Evolutionary conservation across 2,888 invertebrate species (phyloP).

Genomic region (Andrena chrysosceles): DNA sequence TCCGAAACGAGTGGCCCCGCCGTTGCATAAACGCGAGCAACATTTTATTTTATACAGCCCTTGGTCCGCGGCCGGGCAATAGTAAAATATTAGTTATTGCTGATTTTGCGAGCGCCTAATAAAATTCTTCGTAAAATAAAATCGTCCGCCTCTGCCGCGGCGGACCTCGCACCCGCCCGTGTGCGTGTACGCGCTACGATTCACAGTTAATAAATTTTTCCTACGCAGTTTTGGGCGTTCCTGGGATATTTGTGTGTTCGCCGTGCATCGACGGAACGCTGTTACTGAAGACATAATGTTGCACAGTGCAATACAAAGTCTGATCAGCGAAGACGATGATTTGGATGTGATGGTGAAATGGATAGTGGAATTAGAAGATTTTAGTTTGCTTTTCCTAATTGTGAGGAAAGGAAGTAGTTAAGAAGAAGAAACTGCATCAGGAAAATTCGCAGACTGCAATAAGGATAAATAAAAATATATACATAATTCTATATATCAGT

Average conservation of each 20-base stretch:
- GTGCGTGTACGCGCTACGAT: constrained; percentile 54
- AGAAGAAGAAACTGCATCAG: too few species aligned
- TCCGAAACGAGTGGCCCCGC: constrained; percentile 71
- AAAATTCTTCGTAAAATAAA: constrained; percentile 78
- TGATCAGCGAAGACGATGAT: too few species aligned
- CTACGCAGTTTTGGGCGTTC: constrained; percentile 68
- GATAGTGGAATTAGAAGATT: too few species aligned
- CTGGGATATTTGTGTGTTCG: constrained; percentile 73
- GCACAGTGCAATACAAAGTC: too few species aligned
- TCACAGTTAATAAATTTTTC: constrained; percentile 82
- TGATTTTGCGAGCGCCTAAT: constrained; percentile 77
- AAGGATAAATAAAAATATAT: too few species aligned
- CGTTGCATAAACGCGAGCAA: constrained; percentile 74
- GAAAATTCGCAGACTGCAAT: too few species aligned
- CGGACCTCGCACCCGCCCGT: not conserved
- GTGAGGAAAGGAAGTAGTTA: too few species aligned
- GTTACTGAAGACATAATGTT: constrained; percentile 28
- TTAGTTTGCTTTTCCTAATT: too few species aligned
- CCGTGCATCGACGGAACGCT: constrained; percentile 63
- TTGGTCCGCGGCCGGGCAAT: constrained; percentile 54
- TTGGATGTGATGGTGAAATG: too few species aligned
- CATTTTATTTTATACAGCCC: constrained; percentile 76
- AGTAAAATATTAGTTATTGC: constrained; percentile 79
- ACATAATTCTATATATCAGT: too few species aligned
- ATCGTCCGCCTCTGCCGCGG: constrained; percentile 54